Conservation (phyloP, 2,797 vertebrate genomes). For the Anguilla anguilla region DNA sequence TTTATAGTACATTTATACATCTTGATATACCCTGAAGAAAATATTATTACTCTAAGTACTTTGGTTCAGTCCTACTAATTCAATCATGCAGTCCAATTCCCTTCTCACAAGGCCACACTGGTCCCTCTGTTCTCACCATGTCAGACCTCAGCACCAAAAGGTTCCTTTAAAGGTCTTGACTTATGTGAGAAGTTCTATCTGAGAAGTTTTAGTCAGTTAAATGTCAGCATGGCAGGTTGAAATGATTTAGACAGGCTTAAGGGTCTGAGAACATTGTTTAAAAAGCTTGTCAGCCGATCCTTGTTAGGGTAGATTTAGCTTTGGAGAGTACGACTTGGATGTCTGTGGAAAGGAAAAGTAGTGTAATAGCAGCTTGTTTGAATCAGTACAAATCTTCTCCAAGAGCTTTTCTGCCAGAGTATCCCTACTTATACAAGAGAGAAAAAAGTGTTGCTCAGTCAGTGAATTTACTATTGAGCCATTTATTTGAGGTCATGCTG, state of each 20-base stretch:
- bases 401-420: not conserved
- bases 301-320: not conserved
- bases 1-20: not conserved
- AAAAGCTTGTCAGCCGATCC: not conserved
- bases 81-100: not conserved
- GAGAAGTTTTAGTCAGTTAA: not conserved
- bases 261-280: not conserved
- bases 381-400: not conserved
- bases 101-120: not conserved
- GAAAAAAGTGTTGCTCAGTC: not conserved
- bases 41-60: not conserved
- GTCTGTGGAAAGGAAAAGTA: not conserved
- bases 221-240: not conserved
- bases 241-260: not conserved
- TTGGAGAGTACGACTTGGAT: not conserved
- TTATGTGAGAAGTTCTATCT: not conserved
- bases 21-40: not conserved
- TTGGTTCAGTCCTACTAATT: not conserved
- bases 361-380: not conserved
- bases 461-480: not conserved
- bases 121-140: not conserved
- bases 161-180: not conserved
- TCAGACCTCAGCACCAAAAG: not conserved
- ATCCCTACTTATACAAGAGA: not conserved
- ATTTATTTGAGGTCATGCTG: not conserved